Conservation (phyloP, 2,797 vertebrate genomes). For the Parambassis ranga region DNA sequence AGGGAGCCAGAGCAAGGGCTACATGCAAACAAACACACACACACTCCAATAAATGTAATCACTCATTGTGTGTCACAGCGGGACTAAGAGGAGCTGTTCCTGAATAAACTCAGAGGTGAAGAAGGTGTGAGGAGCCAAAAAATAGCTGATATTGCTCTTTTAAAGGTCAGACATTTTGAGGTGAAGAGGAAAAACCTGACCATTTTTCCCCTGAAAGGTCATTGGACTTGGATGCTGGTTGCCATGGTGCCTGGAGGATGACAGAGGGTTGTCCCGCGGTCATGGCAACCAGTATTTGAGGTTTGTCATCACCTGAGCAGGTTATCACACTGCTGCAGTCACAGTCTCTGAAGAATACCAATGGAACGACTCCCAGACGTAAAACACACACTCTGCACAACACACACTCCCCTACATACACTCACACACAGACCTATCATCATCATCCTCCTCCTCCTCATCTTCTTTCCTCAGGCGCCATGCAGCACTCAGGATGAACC, state of each 20-base stretch:
- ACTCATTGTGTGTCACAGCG: slow-evolving; percentile 12
- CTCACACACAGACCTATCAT: not conserved
- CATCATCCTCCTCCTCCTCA: slow-evolving; percentile 22
- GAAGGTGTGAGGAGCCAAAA: slow-evolving; percentile 44
- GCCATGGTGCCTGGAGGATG: slow-evolving; percentile 33
- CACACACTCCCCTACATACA: slow-evolving; percentile 1
- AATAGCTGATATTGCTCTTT: not conserved
- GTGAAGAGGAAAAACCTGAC: slow-evolving; percentile 2
- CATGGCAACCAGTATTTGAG: slow-evolving; percentile 51
- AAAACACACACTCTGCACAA: slow-evolving; percentile 29
- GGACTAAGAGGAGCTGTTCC: not conserved
- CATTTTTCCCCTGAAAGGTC: no score
- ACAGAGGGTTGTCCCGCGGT: slow-evolving; percentile 38
- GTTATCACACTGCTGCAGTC: slow-evolving; percentile 53
- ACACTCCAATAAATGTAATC: slow-evolving; percentile 54
- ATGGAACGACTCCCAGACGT: slow-evolving; percentile 39
- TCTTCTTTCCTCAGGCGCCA: slow-evolving; percentile 53
- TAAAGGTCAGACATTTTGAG: slow-evolving; percentile 58
- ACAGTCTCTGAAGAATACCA: slow-evolving; percentile 67
- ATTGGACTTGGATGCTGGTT: slow-evolving; percentile 40
- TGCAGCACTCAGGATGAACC: slow-evolving; percentile 79
- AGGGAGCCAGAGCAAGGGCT: slow-evolving; percentile 26
- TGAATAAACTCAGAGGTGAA: slow-evolving; percentile 26
- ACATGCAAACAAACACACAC: slow-evolving; percentile 20
- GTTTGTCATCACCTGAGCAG: slow-evolving; percentile 17